Evolutionary conservation across 2,888 invertebrate genomes (phyloP), one percentile per base, ranked within the genome.

Genomic region (Pachycephus smyrnensis): DNA sequence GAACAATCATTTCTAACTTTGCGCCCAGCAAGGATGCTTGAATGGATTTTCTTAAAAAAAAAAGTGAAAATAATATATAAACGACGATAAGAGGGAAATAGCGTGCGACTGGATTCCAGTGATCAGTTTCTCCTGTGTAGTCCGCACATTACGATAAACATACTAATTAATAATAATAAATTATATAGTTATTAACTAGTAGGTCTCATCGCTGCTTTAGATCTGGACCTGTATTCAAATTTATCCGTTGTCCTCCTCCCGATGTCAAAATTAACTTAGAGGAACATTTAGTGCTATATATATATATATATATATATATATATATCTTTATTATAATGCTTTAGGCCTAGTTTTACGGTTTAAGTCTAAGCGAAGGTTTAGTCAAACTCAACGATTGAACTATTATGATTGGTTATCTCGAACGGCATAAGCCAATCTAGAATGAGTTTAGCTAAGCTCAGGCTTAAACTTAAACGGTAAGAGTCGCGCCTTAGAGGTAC

Each of bases 91-190:
- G 55, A 55, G 55, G 55, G 23, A 55, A 55, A 55, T 55, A 55
- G 23, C 23, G 23, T 23, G 55, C 23, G 55, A 55, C 55, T 55
- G 55, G 55, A 55, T 55, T 55, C 55, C 55, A 55, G 55, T 55
- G 55, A 55, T 55, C 55, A 78, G 75, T 81, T 81, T 82, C 76
- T 77, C 75, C 23, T 78, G 77, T 79, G 82, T 84, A 82, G 76
- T 79, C 73, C 76, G 76, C 80, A 81, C 75, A 79, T 81, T 80
- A 77, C 73, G 76, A 83, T 80, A 35, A 55, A 76, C 68, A 76
- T 69, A 76, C 32, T 55, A 68, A 76, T 76, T 35, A 76, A 76
- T 76, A 30, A 75, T 75, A 76, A 69, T 76, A 76, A 76, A 76
- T 76, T 76, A 76, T 76, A 23, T 30, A 76, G 68, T 35, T 76